Base-by-base conservation (phyloP, 2,888 invertebrate genomes). In the Orchesellides sinensis region DNA sequence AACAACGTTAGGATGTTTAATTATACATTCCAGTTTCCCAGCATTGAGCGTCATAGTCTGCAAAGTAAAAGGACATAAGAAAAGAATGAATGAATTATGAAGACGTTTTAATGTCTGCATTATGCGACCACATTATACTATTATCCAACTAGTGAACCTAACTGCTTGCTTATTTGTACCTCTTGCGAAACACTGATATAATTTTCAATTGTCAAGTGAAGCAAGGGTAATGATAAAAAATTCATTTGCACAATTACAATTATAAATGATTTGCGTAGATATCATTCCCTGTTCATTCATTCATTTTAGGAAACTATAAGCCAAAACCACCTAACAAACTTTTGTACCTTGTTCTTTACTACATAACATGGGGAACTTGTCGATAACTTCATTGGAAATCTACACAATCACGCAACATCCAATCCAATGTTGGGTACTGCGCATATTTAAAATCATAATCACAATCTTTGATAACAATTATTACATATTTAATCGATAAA, bases 11-110 rank as follows among this genome's bases (percentile, higher is more conserved):
- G 17, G 8, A 66, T 40, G 40, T 63, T 54, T 70, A 70, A 70
- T 70, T 70, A 70, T 70, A 70, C 69, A 70, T 70, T 70, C 69
- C 69, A 70, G 69, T 35, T 29, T 32, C 45, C 47, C 52, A 25
- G 32, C n/a, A n/a, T n/a, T n/a, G n/a, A n/a, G n/a, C 10, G 32
- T 8, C 40, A 40, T n/a, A 40, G 52, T 21, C 52, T 52, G 59
- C 40, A 70, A 70, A 32, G 19, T 21, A 70, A 54, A 54, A 29
- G 21, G n/a, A 19, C 69, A 27, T 32, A 19, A n/a, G 12, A 35
- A 27, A 23, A 47, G 25, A 66, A 47, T 54, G n/a, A 70, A 70
- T 70, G 66, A 70, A 52, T 70, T 70, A 70, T 70, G 54, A 70
- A 49, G 69, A 68, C 68, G 52, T 49, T 68, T 68, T 52, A 45